Base-by-base conservation (phyloP, 1,140 invertebrate genomes). In the Wiebesia pumilae region DNA sequence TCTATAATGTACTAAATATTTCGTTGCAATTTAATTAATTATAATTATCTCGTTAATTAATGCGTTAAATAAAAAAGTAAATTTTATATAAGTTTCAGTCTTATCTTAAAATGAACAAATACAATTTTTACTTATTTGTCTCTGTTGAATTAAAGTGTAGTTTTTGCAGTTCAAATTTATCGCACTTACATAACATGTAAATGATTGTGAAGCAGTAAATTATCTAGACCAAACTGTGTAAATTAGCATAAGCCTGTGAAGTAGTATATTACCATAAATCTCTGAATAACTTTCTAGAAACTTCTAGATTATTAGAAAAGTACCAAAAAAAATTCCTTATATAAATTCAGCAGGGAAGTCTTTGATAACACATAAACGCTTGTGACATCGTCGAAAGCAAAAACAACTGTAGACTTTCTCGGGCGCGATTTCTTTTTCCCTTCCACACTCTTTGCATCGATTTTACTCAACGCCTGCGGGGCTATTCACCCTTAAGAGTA, bases 401-500 rank as follows among this genome's bases (percentile, higher is more conserved):
- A 80, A 80, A 30, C 54, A 67, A 10, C 38, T 21, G n/a, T 71
- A 47, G 65, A 82, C 51, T 80, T 38, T 80, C 54, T 54, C 35
- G 30, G n/a, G 51, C 4, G 27, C 30, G 51, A 38, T 4, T 69
- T 65, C 58, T 69, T 82, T 69, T 81, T 69, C 10, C 38, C 30
- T 78, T 54, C 30, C 30, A 67, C 51, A 33, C 43, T 16, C 47
- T 33, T 51, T 3, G n/a, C 69, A 83, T 83, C 81, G 81, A 83
- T 83, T 83, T 83, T 82, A 12, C n/a, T 21, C 19, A 24, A 9
- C 40, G 35, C 81, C 67, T 71, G 10, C 40, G 81, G 62, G 81
- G 81, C 81, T 83, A 35, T 75, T 83, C 81, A 83, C 69, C 81
- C 43, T 71, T n/a, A 21, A 9, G 24, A 10, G 77, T 35, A 75